Evolutionary conservation across 1,140 invertebrate genomes (phyloP), one percentile per base, ranked within the genome.

Genomic region (Diabrotica virgifera): DNA sequence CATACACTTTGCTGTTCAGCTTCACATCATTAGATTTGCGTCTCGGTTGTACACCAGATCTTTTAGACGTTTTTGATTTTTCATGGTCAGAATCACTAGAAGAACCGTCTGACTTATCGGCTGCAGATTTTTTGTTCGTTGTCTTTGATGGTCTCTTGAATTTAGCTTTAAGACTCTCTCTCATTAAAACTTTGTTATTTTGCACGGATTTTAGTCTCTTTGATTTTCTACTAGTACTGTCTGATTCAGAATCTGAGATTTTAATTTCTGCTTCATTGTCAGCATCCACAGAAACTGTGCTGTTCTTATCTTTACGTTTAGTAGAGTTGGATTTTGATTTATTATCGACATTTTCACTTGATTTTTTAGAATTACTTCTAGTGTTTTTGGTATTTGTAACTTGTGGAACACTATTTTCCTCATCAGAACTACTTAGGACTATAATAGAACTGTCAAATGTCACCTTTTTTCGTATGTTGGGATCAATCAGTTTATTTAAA

Each of bases 401-500:
- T 24, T 24, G 24, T 24, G 24, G 24, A n/a, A 51, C 35, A 5
- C 13, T 36, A 53, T 46, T 46, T 6, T 66, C 65, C 57, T 72
- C 71, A 65, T 76, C 74, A 4, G 74, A 76, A 67, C 70, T 71
- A 0, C 66, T 66, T 59, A 73, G 55, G 5, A 75, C 52, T 38
- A 73, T 69, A 56, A 76, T 64, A 50, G 70, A 70, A 54, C 37
- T 59, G 52, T 72, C 73, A 59, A 73, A 66, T 54, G 56, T 66
- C 7, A 72, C 69, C 14, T 60, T 65, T 64, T 72, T 74, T 54
- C 51, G 62, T 36, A 52, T 40, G 37, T 63, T 64, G 6, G 72
- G 73, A 51, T 69, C 72, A 5, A 76, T 52, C 2, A 76, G 55
- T 67, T 76, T 76, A n/a, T 59, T 73, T 24, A 76, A 72, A 60